Evolutionary conservation across 2,888 invertebrate genomes (phyloP).

Genomic region (Lycocerus yunnanus): DNA sequence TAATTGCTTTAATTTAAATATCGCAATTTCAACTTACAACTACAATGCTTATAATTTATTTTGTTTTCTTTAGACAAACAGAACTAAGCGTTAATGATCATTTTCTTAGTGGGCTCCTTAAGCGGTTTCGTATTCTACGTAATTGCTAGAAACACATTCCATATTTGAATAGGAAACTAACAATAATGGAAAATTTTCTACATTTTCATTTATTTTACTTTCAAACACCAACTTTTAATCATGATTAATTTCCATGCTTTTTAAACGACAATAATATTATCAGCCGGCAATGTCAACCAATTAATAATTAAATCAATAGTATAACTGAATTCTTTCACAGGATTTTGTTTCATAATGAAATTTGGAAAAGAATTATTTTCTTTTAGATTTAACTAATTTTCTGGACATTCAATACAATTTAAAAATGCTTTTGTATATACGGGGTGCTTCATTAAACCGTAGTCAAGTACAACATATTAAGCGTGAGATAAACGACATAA

Average conservation of each 20-base stretch:
- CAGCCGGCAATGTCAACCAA: neutral
- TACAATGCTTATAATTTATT: neutral
- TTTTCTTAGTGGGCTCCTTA: neutral
- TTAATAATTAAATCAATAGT: too few relatives aligned
- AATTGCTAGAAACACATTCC: neutral
- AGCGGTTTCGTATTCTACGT: neutral
- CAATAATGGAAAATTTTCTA: neutral
- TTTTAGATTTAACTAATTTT: too few relatives aligned
- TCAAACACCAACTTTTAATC: neutral
- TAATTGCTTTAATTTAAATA: neutral
- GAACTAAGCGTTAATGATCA: neutral
- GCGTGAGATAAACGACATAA: too few relatives aligned
- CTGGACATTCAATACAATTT: too few relatives aligned
- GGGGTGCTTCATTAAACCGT: too few relatives aligned
- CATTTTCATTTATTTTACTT: neutral
- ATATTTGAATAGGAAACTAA: neutral
- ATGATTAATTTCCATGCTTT: neutral
- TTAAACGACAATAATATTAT: too few relatives aligned
- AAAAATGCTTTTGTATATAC: too few relatives aligned
- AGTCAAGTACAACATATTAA: too few relatives aligned
- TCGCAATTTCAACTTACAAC: neutral
- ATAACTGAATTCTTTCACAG: too few relatives aligned
- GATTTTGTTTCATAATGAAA: too few relatives aligned
- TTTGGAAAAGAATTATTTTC: too few relatives aligned
- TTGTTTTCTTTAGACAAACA: neutral